Percentiles rank a stretch among this genome's conserved stretches.
phyloP scores from a whole-genome alignment of 1,140 invertebrate genomes.

The Cecropterus lyciades region DNA sequence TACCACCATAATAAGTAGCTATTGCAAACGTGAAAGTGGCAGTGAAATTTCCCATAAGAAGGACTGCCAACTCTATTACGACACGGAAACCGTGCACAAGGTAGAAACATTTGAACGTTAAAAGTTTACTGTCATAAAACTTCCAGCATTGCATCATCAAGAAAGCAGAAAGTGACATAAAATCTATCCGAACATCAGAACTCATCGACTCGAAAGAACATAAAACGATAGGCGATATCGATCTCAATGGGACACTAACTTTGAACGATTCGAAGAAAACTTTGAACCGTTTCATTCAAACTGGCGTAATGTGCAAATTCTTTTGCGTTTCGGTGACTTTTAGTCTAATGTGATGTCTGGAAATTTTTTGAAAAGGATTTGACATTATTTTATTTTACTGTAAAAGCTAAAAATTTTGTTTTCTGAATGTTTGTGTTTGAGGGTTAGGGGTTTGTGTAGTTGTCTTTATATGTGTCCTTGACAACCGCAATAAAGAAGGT shows the following conservation, averaged over 20 bases:
- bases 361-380: not conserved
- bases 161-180: constrained; percentile 5
- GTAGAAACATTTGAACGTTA: too few relatives aligned
- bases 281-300: constrained; percentile 10
- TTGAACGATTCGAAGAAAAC: constrained; percentile 15
- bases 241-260: constrained; percentile 1
- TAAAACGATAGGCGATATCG: constrained; percentile 9
- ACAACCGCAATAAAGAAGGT: too few relatives aligned
- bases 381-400: too few relatives aligned
- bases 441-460: too few relatives aligned
- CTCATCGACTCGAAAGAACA: constrained; percentile 7
- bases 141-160: not conserved
- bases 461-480: too few relatives aligned
- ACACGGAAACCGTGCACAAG: too few relatives aligned
- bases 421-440: too few relatives aligned
- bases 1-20: too few relatives aligned
- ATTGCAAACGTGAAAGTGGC: too few relatives aligned
- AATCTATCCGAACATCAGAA: constrained; percentile 12
- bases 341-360: not conserved
- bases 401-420: too few relatives aligned
- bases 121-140: not conserved
- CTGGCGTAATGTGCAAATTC: constrained; percentile 3
- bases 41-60: too few relatives aligned
- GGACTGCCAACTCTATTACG: too few relatives aligned
- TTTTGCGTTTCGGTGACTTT: constrained; percentile 8